Percentiles rank a stretch among this genome's conserved stretches.
Conservation (phyloP, 2,888 invertebrate genomes). For the Stenoptilia bipunctidactyla region DNA sequence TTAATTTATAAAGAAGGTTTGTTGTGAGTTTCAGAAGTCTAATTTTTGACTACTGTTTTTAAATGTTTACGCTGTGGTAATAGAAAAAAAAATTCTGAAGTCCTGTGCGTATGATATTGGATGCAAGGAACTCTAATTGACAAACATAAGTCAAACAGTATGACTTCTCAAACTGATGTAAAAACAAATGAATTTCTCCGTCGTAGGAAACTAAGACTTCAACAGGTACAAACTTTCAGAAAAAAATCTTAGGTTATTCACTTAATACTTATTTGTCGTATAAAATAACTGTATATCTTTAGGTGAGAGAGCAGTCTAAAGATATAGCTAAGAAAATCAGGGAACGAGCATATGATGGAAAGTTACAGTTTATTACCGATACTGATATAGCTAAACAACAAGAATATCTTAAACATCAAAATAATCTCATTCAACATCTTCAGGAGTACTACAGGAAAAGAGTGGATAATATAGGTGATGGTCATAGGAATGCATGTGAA, state of each 20-base stretch:
- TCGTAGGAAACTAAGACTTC: constrained; percentile 57
- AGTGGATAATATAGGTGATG: constrained; percentile 40
- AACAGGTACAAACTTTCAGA: constrained; percentile 37
- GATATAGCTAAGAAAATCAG: constrained; percentile 60
- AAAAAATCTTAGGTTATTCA: neutral
- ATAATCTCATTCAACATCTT: constrained; percentile 44
- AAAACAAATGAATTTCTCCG: constrained; percentile 64
- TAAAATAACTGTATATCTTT: constrained; percentile 26
- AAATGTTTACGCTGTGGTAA: too few relatives aligned
- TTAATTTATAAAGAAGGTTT: too few relatives aligned
- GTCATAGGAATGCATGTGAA: constrained; percentile 39
- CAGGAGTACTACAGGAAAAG: constrained; percentile 43
- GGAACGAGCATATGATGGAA: constrained; percentile 52
- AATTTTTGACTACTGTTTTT: too few relatives aligned
- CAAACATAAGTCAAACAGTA: constrained; percentile 19
- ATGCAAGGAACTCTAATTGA: too few relatives aligned
- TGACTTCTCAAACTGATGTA: constrained; percentile 51
- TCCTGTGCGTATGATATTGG: too few relatives aligned
- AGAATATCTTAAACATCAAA: constrained; percentile 46
- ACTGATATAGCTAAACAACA: constrained; percentile 42
- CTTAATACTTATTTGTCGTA: constrained; percentile 13
- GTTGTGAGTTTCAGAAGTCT: too few relatives aligned
- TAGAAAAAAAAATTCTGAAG: too few relatives aligned
- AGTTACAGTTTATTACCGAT: constrained; percentile 36
- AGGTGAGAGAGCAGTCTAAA: constrained; percentile 67